These are phyloP conservation scores for Potamarius usumacintae DNA, from an alignment of 2,113 vertebrate species.

Conservation along the genomic window DNA sequence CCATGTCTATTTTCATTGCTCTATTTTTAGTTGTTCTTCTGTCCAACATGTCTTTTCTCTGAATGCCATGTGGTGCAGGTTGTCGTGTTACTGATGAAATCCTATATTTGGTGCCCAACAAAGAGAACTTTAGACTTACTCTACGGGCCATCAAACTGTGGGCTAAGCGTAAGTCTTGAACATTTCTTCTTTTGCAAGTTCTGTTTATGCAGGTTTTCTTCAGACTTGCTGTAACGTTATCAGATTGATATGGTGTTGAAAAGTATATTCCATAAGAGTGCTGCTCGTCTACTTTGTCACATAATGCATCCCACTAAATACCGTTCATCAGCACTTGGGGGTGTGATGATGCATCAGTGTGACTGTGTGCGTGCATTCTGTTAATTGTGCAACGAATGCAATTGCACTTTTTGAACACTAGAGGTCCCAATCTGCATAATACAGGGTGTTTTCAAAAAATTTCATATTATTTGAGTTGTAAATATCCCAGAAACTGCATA, in stretches of 20 bases:
- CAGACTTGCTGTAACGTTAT: neutral
- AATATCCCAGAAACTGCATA: too few species aligned
- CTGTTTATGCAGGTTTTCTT: neutral
- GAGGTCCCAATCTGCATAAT: too few species aligned
- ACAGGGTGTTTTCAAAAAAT: too few species aligned
- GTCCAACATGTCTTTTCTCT: neutral
- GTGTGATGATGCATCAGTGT: neutral
- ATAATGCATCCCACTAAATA: neutral
- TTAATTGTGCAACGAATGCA: neutral
- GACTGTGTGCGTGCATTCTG: neutral
- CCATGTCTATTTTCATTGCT: neutral
- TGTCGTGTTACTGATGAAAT: constrained; percentile 98
- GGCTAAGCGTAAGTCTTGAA: constrained; percentile 89
- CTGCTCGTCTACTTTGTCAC: neutral
- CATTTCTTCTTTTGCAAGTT: neutral
- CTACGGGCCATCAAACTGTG: constrained; percentile 94
- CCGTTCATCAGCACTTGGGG: neutral
- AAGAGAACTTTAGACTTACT: constrained; percentile 93
- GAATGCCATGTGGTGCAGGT: constrained; percentile 69
- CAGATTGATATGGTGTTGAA: neutral
- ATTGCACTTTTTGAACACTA: too few species aligned
- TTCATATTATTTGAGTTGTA: too few species aligned
- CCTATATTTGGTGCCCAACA: constrained; percentile 92
- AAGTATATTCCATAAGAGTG: neutral
- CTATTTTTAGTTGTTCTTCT: neutral